Percentiles rank a stretch among this genome's conserved stretches.
These are phyloP conservation scores for Umimayanthus chanpuru DNA, from an alignment of 92 coral and sea anemone genomes.

Conservation along the genomic window DNA sequence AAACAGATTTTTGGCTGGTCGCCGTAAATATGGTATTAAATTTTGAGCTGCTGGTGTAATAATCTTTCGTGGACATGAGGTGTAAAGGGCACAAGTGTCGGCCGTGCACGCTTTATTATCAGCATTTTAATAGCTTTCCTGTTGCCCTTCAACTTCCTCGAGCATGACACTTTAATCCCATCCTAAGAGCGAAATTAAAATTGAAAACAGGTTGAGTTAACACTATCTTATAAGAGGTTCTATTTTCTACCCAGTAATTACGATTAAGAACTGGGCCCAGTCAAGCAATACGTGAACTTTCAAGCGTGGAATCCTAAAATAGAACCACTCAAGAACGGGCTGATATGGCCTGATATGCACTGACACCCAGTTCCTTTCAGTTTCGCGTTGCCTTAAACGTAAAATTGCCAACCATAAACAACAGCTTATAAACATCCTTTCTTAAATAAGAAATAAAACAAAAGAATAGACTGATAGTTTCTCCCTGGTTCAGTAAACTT, in stretches of 20 bases:
- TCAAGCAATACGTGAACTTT: slow-evolving; percentile 39
- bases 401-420: not conserved
- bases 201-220: slow-evolving; percentile 41
- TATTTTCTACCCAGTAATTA: slow-evolving; percentile 34
- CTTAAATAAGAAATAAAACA: not conserved
- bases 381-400: not conserved
- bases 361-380: slow-evolving; percentile 13
- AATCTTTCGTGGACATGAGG: slow-evolving; percentile 28
- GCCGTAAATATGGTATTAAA: not conserved
- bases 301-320: slow-evolving; percentile 42
- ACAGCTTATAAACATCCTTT: not conserved
- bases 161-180: slow-evolving; percentile 44
- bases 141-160: slow-evolving; percentile 7
- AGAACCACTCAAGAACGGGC: slow-evolving; percentile 25
- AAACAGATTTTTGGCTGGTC: not conserved
- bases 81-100: not conserved
- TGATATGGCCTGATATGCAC: slow-evolving; percentile 20
- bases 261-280: slow-evolving; percentile 30
- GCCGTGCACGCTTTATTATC: slow-evolving; percentile 19
- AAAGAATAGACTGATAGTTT: not conserved
- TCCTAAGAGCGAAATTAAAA: slow-evolving; percentile 40
- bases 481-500: not conserved
- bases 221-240: slow-evolving; percentile 32
- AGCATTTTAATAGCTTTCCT: not conserved
- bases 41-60: slow-evolving; percentile 4